A percentile compares a stretch with the other conserved stretches of the same genome.
These are phyloP conservation scores for Allygus modestus DNA, from an alignment of 2,888 invertebrate species.

Conservation along the genomic window DNA sequence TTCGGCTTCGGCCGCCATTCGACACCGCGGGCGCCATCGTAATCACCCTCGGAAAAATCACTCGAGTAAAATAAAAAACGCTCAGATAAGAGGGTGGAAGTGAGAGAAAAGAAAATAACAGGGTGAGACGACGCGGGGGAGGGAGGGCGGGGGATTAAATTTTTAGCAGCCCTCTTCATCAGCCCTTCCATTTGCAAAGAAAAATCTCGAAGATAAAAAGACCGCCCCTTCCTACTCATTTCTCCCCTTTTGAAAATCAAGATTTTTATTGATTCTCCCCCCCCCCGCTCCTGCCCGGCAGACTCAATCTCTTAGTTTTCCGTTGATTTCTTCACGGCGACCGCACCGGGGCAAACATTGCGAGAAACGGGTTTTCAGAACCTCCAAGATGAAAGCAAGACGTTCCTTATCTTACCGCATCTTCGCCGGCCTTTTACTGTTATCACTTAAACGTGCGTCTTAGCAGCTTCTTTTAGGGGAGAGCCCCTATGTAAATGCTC, in stretches of 20 bases:
- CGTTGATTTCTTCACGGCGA: constrained; percentile 57
- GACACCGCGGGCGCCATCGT: constrained; percentile 50
- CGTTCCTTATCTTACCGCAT: constrained; percentile 10
- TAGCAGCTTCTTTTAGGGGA: constrained; percentile 6
- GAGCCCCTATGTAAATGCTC: neutral
- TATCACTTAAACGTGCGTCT: constrained; percentile 34
- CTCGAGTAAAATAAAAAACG: constrained; percentile 66
- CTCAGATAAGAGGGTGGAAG: constrained; percentile 64
- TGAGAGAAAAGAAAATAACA: constrained; percentile 66
- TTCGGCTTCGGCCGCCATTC: constrained; percentile 52
- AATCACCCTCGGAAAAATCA: constrained; percentile 63
- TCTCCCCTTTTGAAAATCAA: constrained; percentile 67
- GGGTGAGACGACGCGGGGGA: constrained; percentile 60
- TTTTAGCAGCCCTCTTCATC: constrained; percentile 66
- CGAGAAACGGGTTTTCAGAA: constrained; percentile 10
- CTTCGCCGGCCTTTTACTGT: constrained; percentile 3
- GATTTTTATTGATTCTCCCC: constrained; percentile 69
- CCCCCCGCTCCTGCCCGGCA: constrained; percentile 40
- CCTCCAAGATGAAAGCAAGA: constrained; percentile 15
- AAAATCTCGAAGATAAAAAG: constrained; percentile 66
- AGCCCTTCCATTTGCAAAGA: constrained; percentile 65
- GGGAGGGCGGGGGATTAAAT: constrained; percentile 63
- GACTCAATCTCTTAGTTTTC: constrained; percentile 60
- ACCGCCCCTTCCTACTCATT: constrained; percentile 63
- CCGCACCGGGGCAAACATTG: constrained; percentile 59